A percentile compares a stretch with the other conserved stretches of the same genome.
phyloP scores from a whole-genome alignment of 2,113 vertebrate genomes.

The Lagopus muta region DNA sequence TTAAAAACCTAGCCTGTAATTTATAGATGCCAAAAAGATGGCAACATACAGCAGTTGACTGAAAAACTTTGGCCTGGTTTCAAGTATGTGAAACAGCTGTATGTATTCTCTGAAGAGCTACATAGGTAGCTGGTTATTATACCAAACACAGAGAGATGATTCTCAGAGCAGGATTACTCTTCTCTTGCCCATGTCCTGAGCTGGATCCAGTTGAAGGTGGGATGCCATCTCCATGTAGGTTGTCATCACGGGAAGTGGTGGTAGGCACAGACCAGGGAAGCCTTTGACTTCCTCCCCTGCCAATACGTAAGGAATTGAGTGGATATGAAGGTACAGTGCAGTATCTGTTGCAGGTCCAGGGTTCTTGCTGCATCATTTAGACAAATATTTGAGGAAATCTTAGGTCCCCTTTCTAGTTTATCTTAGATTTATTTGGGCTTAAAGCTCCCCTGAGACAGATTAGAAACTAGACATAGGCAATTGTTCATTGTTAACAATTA shows the following conservation, averaged over 20 bases:
- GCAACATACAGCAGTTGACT: neutral
- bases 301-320: neutral
- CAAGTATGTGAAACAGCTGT: neutral
- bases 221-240: neutral
- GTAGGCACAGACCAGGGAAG: neutral
- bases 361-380: neutral
- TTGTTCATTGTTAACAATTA: neutral
- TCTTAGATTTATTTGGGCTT: neutral
- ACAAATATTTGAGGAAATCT: neutral
- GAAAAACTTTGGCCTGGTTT: neutral
- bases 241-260: neutral
- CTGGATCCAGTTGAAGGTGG: neutral
- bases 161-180: neutral
- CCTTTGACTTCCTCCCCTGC: neutral
- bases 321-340: neutral
- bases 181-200: neutral
- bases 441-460: neutral
- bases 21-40: neutral
- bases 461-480: neutral
- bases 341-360: neutral
- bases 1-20: neutral
- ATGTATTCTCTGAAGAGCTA: neutral
- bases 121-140: neutral
- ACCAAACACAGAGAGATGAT: neutral
- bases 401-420: neutral